These are phyloP conservation scores for Oncorhynchus nerka DNA, from an alignment of 2,113 vertebrate species.

Conservation along the genomic window DNA sequence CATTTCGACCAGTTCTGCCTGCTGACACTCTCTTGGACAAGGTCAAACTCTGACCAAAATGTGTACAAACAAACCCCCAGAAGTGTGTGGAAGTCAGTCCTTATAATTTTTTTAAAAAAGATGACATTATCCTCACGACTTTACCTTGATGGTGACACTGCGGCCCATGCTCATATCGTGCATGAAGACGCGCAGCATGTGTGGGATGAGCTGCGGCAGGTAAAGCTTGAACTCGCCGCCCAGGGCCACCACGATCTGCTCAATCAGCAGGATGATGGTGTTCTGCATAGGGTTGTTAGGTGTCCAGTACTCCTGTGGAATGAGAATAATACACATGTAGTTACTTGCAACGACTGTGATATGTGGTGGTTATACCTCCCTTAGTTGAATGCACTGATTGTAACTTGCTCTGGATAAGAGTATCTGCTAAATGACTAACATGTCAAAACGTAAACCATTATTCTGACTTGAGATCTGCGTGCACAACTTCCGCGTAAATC, in stretches of 20 bases:
- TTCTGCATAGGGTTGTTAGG: conserved; percentile 99
- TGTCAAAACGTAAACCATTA: too few species aligned
- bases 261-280: conserved; percentile 96
- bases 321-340: not conserved
- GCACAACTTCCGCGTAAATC: too few species aligned
- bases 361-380: too few species aligned
- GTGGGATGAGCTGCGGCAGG: conserved; percentile 95
- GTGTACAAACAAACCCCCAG: not conserved
- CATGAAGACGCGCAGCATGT: conserved; percentile 98
- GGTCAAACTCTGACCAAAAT: not conserved
- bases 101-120: not conserved
- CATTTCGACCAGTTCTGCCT: too few species aligned
- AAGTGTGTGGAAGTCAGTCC: not conserved
- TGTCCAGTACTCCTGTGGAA: conserved; percentile 93
- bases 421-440: too few species aligned
- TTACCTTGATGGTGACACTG: conserved; percentile 93
- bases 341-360: too few species aligned
- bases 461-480: too few species aligned
- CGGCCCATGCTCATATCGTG: conserved; percentile 92
- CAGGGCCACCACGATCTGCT: conserved; percentile 95
- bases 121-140: conserved; percentile 9
- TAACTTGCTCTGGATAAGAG: too few species aligned
- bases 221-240: conserved; percentile 98
- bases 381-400: too few species aligned
- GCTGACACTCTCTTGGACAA: too few species aligned